Conservation (phyloP, 1,140 invertebrate genomes). For the Phymorhynchus buccinoides region DNA sequence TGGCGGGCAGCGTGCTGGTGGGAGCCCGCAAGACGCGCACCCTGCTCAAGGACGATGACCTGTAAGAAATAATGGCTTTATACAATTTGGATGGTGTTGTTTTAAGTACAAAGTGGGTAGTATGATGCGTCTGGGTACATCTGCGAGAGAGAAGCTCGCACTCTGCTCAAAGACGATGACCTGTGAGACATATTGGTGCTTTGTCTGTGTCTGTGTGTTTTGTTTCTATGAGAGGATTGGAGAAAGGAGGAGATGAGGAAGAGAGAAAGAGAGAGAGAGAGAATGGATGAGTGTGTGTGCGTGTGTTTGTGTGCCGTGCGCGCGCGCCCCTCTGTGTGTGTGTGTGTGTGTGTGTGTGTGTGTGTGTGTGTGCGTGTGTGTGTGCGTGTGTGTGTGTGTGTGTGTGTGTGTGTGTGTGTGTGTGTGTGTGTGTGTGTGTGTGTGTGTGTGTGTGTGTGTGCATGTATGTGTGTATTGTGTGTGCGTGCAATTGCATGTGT, state of each 20-base stretch:
- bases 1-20: slow-evolving; percentile 64
- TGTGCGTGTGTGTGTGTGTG: background rate
- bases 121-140: no score
- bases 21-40: slow-evolving; percentile 61
- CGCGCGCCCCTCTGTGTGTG: background rate
- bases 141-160: no score
- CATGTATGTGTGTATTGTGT: background rate
- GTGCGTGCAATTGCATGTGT: no score
- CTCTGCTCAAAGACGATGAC: slow-evolving; percentile 55
- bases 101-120: no score
- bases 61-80: slow-evolving; percentile 60
- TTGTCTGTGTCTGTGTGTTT: background rate
- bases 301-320: background rate
- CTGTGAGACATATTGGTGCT: background rate
- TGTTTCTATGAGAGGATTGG: background rate
- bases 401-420: no score
- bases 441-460: no score
- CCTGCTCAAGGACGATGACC: slow-evolving; percentile 54
- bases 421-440: no score
- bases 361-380: slow-evolving; percentile 14
- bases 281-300: background rate
- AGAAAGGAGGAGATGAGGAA: background rate
- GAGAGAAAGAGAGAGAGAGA: slow-evolving; percentile 23
- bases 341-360: slow-evolving; percentile 17
- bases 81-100: no score